These are phyloP conservation scores for Agapornis canus DNA, from an alignment of 2,797 vertebrate genomes.

Conservation along the genomic window DNA sequence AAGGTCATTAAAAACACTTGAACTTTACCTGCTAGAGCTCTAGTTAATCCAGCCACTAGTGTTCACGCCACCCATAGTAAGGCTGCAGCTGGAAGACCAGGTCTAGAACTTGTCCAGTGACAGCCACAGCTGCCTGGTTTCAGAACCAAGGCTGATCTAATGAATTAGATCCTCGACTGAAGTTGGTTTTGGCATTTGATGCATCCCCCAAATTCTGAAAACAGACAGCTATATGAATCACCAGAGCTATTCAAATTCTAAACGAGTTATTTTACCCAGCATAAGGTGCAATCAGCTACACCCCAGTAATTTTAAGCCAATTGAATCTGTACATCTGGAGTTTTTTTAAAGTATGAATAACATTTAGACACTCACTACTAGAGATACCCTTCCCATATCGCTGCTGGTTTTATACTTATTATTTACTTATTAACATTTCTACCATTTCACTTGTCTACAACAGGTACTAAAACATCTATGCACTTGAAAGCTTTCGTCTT, in stretches of 20 bases:
- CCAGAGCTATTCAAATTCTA: not conserved
- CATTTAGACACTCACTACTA: not conserved
- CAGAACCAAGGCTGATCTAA: not conserved
- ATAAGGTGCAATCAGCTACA: not conserved
- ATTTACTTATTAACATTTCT: not conserved
- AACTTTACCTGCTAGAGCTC: not conserved
- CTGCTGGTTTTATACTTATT: not conserved
- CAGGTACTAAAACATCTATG: not conserved
- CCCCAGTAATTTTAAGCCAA: not conserved
- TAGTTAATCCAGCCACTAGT: not conserved
- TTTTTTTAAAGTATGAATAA: not conserved
- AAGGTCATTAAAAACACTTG: not conserved
- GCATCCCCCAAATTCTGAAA: not conserved
- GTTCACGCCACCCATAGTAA: not conserved
- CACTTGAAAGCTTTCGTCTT: not conserved
- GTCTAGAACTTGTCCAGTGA: not conserved
- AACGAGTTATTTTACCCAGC: not conserved
- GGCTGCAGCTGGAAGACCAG: not conserved
- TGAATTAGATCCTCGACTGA: not conserved
- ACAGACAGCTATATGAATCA: not conserved
- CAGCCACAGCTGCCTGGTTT: not conserved
- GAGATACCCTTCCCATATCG: not conserved
- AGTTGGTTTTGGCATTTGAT: not conserved
- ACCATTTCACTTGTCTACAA: not conserved
- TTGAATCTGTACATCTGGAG: not conserved